Evolutionary conservation across 2,888 invertebrate species (phyloP).

Genomic region (Augochlorella aurata): DNA sequence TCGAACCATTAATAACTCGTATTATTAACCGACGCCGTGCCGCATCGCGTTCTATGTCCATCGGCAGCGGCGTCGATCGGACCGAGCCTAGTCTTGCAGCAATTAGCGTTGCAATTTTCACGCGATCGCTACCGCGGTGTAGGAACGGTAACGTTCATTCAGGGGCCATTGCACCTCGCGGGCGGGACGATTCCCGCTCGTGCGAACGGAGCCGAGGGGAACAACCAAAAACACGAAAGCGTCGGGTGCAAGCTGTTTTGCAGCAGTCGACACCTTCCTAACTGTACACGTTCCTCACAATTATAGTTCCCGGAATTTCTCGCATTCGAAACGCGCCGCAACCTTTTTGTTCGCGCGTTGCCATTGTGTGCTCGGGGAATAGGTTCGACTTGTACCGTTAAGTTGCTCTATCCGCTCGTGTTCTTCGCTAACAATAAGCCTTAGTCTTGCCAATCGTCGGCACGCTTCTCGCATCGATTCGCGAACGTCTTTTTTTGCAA

Average conservation of each 20-base stretch:
- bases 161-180: conserved; percentile 32
- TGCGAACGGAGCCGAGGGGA: not conserved
- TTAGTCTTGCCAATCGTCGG: not conserved
- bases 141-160: conserved; percentile 37
- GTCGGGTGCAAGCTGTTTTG: conserved; percentile 1
- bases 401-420: not conserved
- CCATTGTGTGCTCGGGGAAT: no score
- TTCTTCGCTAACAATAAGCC: not conserved
- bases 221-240: not conserved
- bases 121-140: not conserved
- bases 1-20: conserved; percentile 24
- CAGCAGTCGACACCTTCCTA: not conserved
- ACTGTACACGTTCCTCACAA: not conserved
- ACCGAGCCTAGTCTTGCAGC: not conserved
- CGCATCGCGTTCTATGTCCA: no score
- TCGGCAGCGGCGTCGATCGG: not conserved
- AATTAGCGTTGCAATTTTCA: not conserved
- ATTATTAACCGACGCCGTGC: not conserved
- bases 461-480: not conserved
- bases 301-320: conserved; percentile 16
- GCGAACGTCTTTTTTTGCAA: not conserved
- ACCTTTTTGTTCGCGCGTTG: not conserved
- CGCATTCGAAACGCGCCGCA: not conserved
- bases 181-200: conserved; percentile 22
- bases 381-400: conserved; percentile 19